These are phyloP conservation scores for Smutsia gigantea DNA, from an alignment of 2,797 vertebrate genomes.

Conservation along the genomic window DNA sequence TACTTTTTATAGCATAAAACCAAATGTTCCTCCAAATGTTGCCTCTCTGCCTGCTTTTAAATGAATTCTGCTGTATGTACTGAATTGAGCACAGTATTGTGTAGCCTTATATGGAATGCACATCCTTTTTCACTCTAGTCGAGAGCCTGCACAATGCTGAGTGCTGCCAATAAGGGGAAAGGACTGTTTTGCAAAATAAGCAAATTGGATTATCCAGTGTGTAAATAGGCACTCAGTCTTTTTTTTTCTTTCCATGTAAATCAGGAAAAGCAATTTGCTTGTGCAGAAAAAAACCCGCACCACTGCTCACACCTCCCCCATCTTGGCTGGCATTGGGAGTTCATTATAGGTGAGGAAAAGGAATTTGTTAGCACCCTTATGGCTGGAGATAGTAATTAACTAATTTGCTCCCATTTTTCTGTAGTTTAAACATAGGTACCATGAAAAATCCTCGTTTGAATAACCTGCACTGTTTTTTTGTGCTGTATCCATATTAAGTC, in stretches of 20 bases:
- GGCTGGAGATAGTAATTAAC: conserved; percentile 67
- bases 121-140: neutral
- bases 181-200: conserved; percentile 75
- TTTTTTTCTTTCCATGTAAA: conserved; percentile 64
- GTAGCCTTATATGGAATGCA: conserved; percentile 37
- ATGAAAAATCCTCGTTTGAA: conserved; percentile 61
- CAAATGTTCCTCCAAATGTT: neutral
- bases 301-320: neutral
- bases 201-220: conserved; percentile 73
- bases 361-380: conserved; percentile 53
- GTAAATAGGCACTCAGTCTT: conserved; percentile 67
- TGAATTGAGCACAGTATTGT: neutral
- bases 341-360: conserved; percentile 73
- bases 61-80: neutral
- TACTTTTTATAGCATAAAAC: neutral
- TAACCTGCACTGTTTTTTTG: conserved; percentile 38
- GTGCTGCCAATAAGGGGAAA: conserved; percentile 64
- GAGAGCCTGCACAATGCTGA: conserved; percentile 16
- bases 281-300: neutral
- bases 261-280: conserved; percentile 78
- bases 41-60: conserved; percentile 10
- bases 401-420: conserved; percentile 73
- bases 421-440: conserved; percentile 39
- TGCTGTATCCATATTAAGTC: neutral
- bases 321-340: conserved; percentile 55